A percentile compares a stretch with the other conserved stretches of the same genome.
Conservation (phyloP, 2,797 vertebrate genomes). For the Peromyscus melanophrys region DNA sequence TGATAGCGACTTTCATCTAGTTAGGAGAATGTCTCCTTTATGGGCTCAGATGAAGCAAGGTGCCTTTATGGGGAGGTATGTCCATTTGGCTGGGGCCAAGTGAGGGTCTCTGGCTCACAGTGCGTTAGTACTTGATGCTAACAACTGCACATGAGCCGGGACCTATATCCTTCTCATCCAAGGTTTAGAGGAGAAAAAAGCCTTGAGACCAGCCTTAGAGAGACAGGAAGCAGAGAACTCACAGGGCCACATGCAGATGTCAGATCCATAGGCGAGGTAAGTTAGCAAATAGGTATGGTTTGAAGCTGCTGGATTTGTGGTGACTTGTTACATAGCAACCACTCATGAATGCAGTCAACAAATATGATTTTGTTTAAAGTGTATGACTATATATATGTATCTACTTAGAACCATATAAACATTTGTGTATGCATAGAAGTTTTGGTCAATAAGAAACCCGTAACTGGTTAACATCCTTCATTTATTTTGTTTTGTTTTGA, state of each 20-base stretch:
- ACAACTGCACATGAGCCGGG: neutral
- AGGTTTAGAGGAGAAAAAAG: neutral
- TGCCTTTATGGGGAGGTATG: neutral
- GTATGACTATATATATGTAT: neutral
- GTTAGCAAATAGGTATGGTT: neutral
- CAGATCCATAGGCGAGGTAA: neutral
- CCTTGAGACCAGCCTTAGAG: neutral
- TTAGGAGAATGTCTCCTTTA: neutral
- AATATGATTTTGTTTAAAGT: conserved; percentile 18
- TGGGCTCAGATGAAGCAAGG: neutral
- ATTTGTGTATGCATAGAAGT: neutral
- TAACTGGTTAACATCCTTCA: neutral
- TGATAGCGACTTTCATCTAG: neutral
- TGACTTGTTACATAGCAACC: neutral
- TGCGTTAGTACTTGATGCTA: neutral
- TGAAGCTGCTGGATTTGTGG: neutral
- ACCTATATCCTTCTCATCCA: neutral
- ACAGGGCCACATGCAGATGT: neutral
- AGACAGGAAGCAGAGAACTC: neutral
- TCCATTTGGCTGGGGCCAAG: neutral
- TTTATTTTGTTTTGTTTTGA: neutral
- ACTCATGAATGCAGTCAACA: neutral
- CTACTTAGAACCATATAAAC: neutral
- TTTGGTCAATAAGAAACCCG: conserved; percentile 1
- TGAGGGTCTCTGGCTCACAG: neutral